Conservation (phyloP, 2,888 invertebrate genomes). For the Cecidostiba fungosa region DNA sequence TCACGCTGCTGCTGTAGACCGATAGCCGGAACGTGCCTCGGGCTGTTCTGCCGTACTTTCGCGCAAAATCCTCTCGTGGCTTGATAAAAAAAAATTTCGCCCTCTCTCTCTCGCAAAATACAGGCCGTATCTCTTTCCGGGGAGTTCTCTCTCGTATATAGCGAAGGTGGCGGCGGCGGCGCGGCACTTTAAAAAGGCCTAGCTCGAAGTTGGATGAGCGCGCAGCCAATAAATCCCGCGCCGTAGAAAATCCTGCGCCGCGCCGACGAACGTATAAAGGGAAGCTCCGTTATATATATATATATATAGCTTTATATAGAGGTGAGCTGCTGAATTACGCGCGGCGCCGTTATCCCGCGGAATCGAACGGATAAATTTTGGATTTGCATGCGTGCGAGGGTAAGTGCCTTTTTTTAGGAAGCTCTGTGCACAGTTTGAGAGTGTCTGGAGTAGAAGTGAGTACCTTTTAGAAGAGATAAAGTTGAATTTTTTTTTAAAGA, state of each 20-base stretch:
- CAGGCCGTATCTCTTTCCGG: background rate
- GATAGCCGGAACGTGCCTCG: constrained; percentile 14
- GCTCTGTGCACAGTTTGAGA: too few species aligned
- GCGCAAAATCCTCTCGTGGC: background rate
- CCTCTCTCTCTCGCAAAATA: constrained; percentile 7
- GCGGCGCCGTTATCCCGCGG: constrained; percentile 29
- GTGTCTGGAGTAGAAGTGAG: too few species aligned
- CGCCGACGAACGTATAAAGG: constrained; percentile 34
- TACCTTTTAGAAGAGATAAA: too few species aligned
- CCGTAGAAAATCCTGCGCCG: constrained; percentile 41
- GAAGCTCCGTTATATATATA: background rate
- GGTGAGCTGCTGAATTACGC: constrained; percentile 21
- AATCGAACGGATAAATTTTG: constrained; percentile 47
- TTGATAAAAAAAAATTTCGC: background rate
- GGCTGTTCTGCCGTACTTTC: background rate
- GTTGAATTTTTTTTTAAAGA: too few species aligned
- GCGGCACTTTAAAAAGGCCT: constrained; percentile 33
- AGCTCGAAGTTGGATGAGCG: constrained; percentile 46
- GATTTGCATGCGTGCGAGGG: background rate
- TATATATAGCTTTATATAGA: too few species aligned
- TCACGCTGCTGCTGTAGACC: background rate
- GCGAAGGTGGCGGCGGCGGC: background rate
- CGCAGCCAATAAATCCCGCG: constrained; percentile 45
- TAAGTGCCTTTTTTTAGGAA: background rate
- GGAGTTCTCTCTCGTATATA: background rate